phyloP scores from a whole-genome alignment of 2,113 vertebrate species.

The Nannospalax galili region DNA sequence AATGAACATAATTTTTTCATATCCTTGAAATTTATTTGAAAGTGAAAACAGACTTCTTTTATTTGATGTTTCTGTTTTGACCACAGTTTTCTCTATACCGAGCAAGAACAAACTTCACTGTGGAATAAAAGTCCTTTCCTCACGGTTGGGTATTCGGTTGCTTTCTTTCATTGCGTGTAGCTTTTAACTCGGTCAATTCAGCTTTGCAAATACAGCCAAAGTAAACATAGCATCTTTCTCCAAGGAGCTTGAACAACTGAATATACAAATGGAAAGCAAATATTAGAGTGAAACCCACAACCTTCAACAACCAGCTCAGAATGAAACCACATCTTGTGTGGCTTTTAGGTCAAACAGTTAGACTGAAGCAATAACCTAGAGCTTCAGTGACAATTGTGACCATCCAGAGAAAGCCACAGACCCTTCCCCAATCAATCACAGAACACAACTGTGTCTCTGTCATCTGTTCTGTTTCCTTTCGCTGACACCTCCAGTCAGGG shows the following conservation, averaged over 20 bases:
- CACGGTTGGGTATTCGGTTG: background rate
- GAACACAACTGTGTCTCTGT: background rate
- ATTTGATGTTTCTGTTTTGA: slow-evolving; percentile 4
- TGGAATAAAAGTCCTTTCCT: background rate
- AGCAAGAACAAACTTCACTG: background rate
- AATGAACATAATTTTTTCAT: background rate
- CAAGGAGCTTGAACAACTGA: background rate
- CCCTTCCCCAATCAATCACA: background rate
- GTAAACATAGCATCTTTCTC: background rate
- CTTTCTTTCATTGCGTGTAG: background rate
- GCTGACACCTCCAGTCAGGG: fast-evolving
- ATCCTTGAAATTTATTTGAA: background rate
- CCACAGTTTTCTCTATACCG: background rate
- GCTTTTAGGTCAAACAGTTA: background rate
- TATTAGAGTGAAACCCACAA: background rate
- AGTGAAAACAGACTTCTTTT: background rate
- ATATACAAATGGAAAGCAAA: background rate
- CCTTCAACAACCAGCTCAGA: background rate
- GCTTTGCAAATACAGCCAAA: background rate
- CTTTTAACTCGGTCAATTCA: background rate
- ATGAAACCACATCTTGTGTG: background rate
- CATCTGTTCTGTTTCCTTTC: background rate
- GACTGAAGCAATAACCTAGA: background rate
- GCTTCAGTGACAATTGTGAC: background rate
- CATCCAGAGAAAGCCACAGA: slow-evolving; percentile 15